These are phyloP conservation scores for Nymphalis urticae DNA, from an alignment of 2,888 invertebrate genomes.

Conservation along the genomic window DNA sequence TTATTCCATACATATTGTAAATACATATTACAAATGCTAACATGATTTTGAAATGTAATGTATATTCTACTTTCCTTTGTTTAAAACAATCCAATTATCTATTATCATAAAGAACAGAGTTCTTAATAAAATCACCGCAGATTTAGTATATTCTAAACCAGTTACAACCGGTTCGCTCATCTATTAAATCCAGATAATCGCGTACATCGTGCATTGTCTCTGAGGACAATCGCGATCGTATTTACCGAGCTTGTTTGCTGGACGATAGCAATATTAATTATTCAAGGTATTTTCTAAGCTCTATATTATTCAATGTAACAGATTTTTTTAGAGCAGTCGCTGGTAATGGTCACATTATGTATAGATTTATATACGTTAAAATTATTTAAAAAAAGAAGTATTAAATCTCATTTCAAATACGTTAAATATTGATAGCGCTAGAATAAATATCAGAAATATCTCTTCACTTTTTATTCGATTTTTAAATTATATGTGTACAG, in stretches of 20 bases:
- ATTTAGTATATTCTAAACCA: conserved; percentile 9
- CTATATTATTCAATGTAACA: background rate
- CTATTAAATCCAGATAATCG: conserved; percentile 27
- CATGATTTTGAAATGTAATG: too few relatives aligned
- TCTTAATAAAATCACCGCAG: background rate
- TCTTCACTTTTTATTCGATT: too few relatives aligned
- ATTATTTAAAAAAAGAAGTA: too few relatives aligned
- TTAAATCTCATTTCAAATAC: too few relatives aligned
- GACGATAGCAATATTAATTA: conserved; percentile 23
- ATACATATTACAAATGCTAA: too few relatives aligned
- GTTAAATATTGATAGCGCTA: too few relatives aligned
- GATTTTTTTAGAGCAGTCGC: background rate
- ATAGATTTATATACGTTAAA: background rate
- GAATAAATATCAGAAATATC: too few relatives aligned
- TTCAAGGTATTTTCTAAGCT: conserved; percentile 20
- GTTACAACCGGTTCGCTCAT: conserved; percentile 20
- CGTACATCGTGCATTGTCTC: conserved; percentile 29
- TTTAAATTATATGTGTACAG: too few relatives aligned
- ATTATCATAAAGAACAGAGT: too few relatives aligned
- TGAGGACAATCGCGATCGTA: conserved; percentile 31
- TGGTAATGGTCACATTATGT: background rate
- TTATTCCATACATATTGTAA: too few relatives aligned
- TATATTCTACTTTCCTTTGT: too few relatives aligned
- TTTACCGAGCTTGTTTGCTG: conserved; percentile 33
- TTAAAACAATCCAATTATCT: too few relatives aligned